These are phyloP conservation scores for Macrobrachium rosenbergii DNA, from an alignment of 1,140 invertebrate genomes.

Conservation along the genomic window DNA sequence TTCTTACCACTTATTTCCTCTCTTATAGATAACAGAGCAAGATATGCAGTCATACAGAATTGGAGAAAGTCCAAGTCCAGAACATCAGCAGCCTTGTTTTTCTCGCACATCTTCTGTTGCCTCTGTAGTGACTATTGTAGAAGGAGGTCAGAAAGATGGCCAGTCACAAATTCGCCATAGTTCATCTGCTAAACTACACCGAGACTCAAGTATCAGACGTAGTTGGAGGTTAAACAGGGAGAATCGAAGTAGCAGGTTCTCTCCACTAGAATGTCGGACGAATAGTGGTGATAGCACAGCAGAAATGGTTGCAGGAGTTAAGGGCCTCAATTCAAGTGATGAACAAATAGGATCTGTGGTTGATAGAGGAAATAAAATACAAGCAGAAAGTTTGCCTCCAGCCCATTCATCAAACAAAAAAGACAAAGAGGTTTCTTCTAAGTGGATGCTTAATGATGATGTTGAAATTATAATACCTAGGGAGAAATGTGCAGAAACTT, in stretches of 20 bases:
- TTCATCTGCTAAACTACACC: conserved; percentile 7
- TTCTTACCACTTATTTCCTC: background rate
- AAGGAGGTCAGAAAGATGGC: conserved; percentile 17
- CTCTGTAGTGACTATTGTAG: conserved; percentile 40
- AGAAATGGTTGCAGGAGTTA: background rate
- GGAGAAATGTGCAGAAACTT: background rate
- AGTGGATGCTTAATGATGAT: conserved; percentile 54
- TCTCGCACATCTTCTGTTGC: conserved; percentile 38
- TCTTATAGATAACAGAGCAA: conserved; percentile 25
- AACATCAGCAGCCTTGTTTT: background rate
- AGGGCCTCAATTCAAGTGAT: background rate
- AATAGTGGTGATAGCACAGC: conserved; percentile 4
- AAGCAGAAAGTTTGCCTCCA: background rate
- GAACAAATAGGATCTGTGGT: background rate
- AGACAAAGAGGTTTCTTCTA: conserved; percentile 16
- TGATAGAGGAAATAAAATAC: background rate
- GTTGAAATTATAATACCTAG: conserved; percentile 40
- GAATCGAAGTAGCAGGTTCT: conserved; percentile 11
- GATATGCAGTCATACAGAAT: background rate
- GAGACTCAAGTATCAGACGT: conserved; percentile 36
- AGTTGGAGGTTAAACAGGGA: conserved; percentile 29
- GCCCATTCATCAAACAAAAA: background rate
- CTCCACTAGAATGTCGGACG: background rate
- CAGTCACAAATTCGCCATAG: conserved; percentile 16
- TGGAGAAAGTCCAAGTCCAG: background rate